Evolutionary conservation across 2,888 invertebrate genomes (phyloP).

Genomic region (Mechanitis messenoides): DNA sequence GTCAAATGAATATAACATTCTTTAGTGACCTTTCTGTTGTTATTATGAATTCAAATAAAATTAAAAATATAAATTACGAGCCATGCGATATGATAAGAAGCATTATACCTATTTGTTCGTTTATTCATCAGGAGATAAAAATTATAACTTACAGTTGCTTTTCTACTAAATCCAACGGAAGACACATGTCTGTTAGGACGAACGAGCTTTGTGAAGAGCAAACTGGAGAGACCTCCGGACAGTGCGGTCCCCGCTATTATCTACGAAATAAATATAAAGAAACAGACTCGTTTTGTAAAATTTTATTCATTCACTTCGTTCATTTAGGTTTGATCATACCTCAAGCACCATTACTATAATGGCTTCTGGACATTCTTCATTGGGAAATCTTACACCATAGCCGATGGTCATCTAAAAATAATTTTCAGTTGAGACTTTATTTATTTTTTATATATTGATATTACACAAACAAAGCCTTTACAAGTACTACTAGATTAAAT

Average conservation of each 20-base stretch:
- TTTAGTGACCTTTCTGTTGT: too few relatives aligned
- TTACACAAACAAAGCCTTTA: slow-evolving; percentile 13
- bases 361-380: slow-evolving; percentile 90
- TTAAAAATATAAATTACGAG: background rate
- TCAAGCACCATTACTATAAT: slow-evolving; percentile 89
- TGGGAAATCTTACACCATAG: slow-evolving; percentile 87
- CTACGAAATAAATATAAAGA: slow-evolving; percentile 38
- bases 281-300: too few relatives aligned
- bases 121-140: background rate
- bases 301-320: too few relatives aligned
- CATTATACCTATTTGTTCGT: background rate
- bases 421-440: too few relatives aligned
- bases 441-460: too few relatives aligned
- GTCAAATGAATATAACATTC: too few relatives aligned
- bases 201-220: slow-evolving; percentile 87
- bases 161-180: slow-evolving; percentile 88
- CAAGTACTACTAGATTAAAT: background rate
- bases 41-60: too few relatives aligned
- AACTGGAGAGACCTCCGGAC: slow-evolving; percentile 76
- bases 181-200: slow-evolving; percentile 85
- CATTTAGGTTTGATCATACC: slow-evolving; percentile 58
- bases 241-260: slow-evolving; percentile 68
- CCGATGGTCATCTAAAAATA: slow-evolving; percentile 82
- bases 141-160: slow-evolving; percentile 75
- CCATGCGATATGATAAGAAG: background rate